Conservation (phyloP, 92 coral and sea anemone genomes). For the Zoanthus sansibaricus region DNA sequence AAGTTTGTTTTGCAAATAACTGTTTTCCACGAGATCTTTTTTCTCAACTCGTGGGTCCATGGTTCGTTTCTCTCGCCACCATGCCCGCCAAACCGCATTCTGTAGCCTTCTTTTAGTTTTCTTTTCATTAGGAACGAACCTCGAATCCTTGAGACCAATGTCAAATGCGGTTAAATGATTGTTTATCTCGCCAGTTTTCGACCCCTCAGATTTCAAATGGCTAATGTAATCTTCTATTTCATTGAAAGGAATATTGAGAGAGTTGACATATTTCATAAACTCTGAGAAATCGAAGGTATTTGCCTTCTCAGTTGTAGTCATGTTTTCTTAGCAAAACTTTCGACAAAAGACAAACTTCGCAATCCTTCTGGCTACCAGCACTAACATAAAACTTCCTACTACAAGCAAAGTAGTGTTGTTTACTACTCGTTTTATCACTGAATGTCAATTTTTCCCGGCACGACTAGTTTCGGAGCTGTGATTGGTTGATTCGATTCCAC, state of each 20-base stretch:
- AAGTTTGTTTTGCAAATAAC: slow-evolving; percentile 43
- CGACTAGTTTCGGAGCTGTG: neutral
- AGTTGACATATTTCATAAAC: slow-evolving; percentile 74
- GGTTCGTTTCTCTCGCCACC: slow-evolving; percentile 86
- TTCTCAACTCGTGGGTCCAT: slow-evolving; percentile 57
- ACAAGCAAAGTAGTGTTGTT: neutral
- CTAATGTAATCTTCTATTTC: slow-evolving; percentile 62
- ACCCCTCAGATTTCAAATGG: slow-evolving; percentile 52
- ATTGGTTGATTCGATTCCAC: slow-evolving; percentile 22
- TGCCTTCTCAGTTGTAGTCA: slow-evolving; percentile 28
- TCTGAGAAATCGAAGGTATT: slow-evolving; percentile 50
- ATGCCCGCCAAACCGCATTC: slow-evolving; percentile 87
- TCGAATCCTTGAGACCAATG: slow-evolving; percentile 73
- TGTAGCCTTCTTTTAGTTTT: slow-evolving; percentile 80
- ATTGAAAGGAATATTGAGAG: slow-evolving; percentile 77
- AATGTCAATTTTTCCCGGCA: slow-evolving; percentile 36
- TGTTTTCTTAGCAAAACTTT: neutral
- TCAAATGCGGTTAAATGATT: slow-evolving; percentile 66
- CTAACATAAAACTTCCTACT: neutral
- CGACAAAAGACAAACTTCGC: neutral
- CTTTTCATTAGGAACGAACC: slow-evolving; percentile 53
- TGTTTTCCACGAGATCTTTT: slow-evolving; percentile 57
- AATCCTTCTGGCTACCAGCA: neutral
- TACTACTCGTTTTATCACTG: neutral
- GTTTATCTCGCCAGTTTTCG: slow-evolving; percentile 27